Conservation (phyloP, 2,113 vertebrate species). For the Alligator mississippiensis region DNA sequence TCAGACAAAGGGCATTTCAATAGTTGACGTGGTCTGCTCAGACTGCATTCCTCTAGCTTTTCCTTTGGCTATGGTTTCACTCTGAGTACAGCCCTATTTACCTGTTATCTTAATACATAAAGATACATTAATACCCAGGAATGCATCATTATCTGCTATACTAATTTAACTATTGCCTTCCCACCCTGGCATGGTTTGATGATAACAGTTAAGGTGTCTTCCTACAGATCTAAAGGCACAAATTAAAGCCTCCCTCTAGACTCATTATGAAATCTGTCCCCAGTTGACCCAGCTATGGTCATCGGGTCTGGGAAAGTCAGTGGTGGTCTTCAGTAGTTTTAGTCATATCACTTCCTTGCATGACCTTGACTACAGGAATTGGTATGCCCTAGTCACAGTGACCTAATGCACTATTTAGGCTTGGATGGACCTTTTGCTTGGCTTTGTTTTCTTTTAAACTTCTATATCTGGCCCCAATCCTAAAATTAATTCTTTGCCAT, state of each 20-base stretch:
- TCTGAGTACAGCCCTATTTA: background rate
- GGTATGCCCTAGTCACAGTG: background rate
- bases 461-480: background rate
- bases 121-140: background rate
- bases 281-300: background rate
- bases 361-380: no score
- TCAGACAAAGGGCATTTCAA: background rate
- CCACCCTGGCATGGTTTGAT: background rate
- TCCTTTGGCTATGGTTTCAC: background rate
- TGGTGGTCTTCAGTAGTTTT: rapidly evolving
- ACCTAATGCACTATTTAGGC: background rate
- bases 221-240: background rate
- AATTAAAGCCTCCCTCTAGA: background rate
- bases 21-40: background rate
- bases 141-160: background rate
- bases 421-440: background rate
- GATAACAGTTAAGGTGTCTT: background rate
- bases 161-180: background rate
- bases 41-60: background rate
- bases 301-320: background rate
- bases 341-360: rapidly evolving
- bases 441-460: background rate
- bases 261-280: background rate
- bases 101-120: background rate
- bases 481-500: background rate